Conservation (phyloP, 2,113 vertebrate genomes). For the Picathartes gymnocephalus region DNA sequence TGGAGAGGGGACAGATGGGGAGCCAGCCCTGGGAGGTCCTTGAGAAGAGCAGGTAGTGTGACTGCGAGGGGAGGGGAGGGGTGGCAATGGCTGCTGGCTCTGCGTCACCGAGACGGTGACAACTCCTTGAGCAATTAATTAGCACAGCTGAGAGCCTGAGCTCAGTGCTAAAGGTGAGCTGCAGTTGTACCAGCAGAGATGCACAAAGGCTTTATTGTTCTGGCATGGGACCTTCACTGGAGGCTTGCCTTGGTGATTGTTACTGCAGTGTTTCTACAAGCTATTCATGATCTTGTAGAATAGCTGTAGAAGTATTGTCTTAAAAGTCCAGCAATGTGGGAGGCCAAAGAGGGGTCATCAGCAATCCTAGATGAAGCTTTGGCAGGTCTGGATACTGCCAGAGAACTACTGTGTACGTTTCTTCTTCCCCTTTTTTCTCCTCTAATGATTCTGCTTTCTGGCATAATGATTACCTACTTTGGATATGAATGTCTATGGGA, state of each 20-base stretch:
- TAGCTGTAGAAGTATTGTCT: not conserved
- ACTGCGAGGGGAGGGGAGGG: slow-evolving; percentile 5
- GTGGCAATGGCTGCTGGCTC: not conserved
- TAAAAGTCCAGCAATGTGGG: not conserved
- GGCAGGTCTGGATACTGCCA: not conserved
- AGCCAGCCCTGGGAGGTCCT: not conserved
- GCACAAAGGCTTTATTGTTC: not conserved
- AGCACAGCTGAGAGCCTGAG: slow-evolving; percentile 39
- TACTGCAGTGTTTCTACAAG: not conserved
- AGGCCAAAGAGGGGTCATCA: not conserved
- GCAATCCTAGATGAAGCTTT: not conserved
- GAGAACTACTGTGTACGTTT: not conserved
- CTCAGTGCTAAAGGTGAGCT: slow-evolving; percentile 22
- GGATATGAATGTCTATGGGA: not conserved
- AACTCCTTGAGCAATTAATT: slow-evolving; percentile 66
- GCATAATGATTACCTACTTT: not conserved
- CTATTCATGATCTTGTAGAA: not conserved
- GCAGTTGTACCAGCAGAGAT: not conserved
- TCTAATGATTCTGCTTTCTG: not conserved
- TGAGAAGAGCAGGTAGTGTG: not conserved
- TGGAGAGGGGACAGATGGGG: not conserved
- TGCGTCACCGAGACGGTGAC: slow-evolving; percentile 9
- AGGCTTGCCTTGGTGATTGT: not conserved
- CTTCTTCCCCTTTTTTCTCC: not conserved
- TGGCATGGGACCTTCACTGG: not conserved